phyloP scores from a whole-genome alignment of 2,113 vertebrate genomes.

The Macroglossus sobrinus region DNA sequence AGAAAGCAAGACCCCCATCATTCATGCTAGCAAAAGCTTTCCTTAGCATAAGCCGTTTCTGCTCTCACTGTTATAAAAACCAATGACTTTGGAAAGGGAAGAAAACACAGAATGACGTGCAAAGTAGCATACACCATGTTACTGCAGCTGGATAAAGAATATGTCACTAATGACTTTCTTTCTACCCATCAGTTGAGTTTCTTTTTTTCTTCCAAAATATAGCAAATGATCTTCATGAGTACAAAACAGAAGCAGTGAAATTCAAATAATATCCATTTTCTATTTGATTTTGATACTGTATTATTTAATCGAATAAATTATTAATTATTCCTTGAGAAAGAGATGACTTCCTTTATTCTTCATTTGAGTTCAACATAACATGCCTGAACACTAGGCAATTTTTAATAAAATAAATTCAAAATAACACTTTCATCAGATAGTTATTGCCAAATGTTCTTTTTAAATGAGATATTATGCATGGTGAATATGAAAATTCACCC shows the following conservation, averaged over 20 bases:
- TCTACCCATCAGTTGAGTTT: conserved; percentile 50
- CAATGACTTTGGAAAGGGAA: conserved; percentile 61
- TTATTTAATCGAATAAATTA: conserved; percentile 64
- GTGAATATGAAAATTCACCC: not conserved
- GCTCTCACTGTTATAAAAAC: conserved; percentile 64
- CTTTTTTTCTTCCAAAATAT: conserved; percentile 57
- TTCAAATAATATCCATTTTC: conserved; percentile 44
- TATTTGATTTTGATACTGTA: conserved; percentile 57
- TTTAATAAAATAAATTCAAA: conserved; percentile 35
- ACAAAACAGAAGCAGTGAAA: conserved; percentile 56
- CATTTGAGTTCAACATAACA: conserved; percentile 8
- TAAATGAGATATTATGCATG: conserved; percentile 15
- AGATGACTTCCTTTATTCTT: conserved; percentile 6
- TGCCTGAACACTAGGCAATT: conserved; percentile 6
- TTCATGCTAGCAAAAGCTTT: conserved; percentile 49
- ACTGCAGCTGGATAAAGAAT: conserved; percentile 71
- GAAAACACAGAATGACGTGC: conserved; percentile 62
- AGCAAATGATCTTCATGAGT: conserved; percentile 61
- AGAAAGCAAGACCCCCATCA: conserved; percentile 49
- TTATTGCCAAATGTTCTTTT: not conserved
- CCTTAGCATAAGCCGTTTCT: conserved; percentile 66
- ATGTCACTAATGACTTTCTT: conserved; percentile 72
- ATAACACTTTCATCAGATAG: not conserved
- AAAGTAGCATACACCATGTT: conserved; percentile 46
- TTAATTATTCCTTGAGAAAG: conserved; percentile 47